Conservation (phyloP, 2,113 vertebrate genomes). For the Coptodon rendalli region DNA sequence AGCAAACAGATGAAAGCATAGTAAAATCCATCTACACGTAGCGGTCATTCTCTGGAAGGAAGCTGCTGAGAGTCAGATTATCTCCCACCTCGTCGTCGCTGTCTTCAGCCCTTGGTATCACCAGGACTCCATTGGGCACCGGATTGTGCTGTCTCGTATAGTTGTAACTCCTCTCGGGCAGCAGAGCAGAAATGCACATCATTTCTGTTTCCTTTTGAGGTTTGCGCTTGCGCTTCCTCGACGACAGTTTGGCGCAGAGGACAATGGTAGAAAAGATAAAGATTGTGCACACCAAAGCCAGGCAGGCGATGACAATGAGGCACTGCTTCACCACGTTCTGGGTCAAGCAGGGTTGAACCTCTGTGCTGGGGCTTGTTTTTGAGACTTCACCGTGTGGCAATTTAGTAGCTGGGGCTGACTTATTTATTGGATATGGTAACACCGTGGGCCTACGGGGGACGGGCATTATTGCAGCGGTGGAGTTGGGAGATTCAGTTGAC, state of each 20-base stretch:
- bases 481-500: background rate
- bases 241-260: slow-evolving; percentile 74
- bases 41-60: slow-evolving; percentile 76
- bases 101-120: slow-evolving; percentile 22
- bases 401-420: background rate
- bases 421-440: background rate
- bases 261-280: slow-evolving; percentile 79
- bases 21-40: background rate
- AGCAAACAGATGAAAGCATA: background rate
- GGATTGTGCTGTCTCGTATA: slow-evolving; percentile 27
- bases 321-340: slow-evolving; percentile 51
- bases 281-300: slow-evolving; percentile 73
- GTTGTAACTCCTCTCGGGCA: slow-evolving; percentile 60
- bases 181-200: slow-evolving; percentile 83
- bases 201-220: slow-evolving; percentile 73
- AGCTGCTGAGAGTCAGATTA: slow-evolving; percentile 84
- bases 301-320: slow-evolving; percentile 74
- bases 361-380: background rate
- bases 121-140: slow-evolving; percentile 44
- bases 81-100: slow-evolving; percentile 68
- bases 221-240: slow-evolving; percentile 45
- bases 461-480: background rate
- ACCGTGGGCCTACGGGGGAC: background rate
- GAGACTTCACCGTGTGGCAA: background rate
- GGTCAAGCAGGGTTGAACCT: slow-evolving; percentile 16